Percentiles rank a stretch among this genome's conserved stretches.
Conservation (phyloP, 2,113 vertebrate genomes). For the Rissa tridactyla region DNA sequence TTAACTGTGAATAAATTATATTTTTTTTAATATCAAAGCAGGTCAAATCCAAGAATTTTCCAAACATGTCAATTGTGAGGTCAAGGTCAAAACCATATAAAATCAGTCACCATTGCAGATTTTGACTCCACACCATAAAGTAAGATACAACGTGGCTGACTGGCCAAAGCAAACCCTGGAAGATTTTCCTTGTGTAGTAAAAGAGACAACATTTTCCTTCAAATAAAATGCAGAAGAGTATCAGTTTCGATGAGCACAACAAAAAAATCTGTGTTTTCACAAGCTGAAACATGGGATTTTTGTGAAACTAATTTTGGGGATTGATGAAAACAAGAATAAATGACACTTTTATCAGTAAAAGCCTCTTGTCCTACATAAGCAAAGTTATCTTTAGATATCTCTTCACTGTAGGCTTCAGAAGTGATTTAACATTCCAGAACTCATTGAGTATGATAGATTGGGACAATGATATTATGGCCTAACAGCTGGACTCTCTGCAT, state of each 20-base stretch:
- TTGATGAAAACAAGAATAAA: background rate
- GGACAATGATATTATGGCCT: background rate
- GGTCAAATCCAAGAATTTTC: background rate
- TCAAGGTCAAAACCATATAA: background rate
- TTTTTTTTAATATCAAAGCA: background rate
- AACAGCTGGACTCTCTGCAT: constrained; percentile 50
- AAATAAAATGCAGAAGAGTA: background rate
- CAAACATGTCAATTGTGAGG: background rate
- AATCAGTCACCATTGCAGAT: background rate
- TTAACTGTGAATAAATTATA: background rate
- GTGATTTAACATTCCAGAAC: constrained; percentile 9
- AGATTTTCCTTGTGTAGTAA: background rate
- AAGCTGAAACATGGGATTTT: background rate
- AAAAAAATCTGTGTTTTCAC: background rate
- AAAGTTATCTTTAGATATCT: background rate
- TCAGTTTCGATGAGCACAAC: background rate
- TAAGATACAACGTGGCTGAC: background rate
- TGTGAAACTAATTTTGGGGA: background rate
- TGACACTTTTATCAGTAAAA: background rate
- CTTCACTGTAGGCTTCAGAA: constrained; percentile 5
- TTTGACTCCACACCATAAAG: background rate
- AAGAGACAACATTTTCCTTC: background rate
- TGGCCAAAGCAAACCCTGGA: background rate
- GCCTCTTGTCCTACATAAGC: background rate
- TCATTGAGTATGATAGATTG: constrained; percentile 30